A percentile compares a stretch with the other conserved stretches of the same genome.
phyloP scores from a whole-genome alignment of 2,888 invertebrate species.

The Phoenoteleia sp. region DNA sequence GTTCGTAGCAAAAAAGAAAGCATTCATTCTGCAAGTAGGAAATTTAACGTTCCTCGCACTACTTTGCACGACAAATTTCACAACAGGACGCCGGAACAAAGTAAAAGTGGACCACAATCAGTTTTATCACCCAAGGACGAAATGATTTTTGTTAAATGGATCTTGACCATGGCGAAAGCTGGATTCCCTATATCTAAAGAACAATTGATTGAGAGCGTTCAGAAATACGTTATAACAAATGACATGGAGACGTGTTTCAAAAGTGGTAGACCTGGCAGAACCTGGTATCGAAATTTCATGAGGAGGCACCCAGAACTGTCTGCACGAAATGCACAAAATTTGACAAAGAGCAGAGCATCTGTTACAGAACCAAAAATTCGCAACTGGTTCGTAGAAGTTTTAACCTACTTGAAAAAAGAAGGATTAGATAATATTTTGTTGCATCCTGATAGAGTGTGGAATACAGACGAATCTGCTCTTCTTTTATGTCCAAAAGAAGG shows the following conservation, averaged over 20 bases:
- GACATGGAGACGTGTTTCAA: slow-evolving; percentile 19
- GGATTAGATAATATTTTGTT: slow-evolving; percentile 53
- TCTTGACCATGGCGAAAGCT: slow-evolving; percentile 21
- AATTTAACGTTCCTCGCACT: slow-evolving; percentile 8
- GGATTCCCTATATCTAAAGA: slow-evolving; percentile 36
- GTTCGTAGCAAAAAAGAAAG: slow-evolving; percentile 4
- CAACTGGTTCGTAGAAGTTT: slow-evolving; percentile 73
- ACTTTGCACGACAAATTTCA: slow-evolving; percentile 38
- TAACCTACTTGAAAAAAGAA: slow-evolving; percentile 65
- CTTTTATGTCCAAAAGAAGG: slow-evolving; percentile 74
- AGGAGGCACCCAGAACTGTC: slow-evolving; percentile 24
- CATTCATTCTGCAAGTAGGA: slow-evolving; percentile 30
- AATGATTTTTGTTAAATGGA: slow-evolving; percentile 39
- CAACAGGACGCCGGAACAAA: background rate
- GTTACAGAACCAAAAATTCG: slow-evolving; percentile 70
- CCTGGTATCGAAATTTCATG: no score
- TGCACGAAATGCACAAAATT: slow-evolving; percentile 72
- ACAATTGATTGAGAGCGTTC: slow-evolving; percentile 38
- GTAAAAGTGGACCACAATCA: background rate
- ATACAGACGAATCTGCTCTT: slow-evolving; percentile 79
- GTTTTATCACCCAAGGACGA: slow-evolving; percentile 13
- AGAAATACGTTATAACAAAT: slow-evolving; percentile 23
- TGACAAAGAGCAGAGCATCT: slow-evolving; percentile 69
- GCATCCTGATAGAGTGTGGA: slow-evolving; percentile 75
- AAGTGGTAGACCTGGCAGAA: background rate